Percentiles rank a stretch among this genome's conserved stretches.
Evolutionary conservation across 2,888 invertebrate species (phyloP).

Genomic region (Andrena bucephala): DNA sequence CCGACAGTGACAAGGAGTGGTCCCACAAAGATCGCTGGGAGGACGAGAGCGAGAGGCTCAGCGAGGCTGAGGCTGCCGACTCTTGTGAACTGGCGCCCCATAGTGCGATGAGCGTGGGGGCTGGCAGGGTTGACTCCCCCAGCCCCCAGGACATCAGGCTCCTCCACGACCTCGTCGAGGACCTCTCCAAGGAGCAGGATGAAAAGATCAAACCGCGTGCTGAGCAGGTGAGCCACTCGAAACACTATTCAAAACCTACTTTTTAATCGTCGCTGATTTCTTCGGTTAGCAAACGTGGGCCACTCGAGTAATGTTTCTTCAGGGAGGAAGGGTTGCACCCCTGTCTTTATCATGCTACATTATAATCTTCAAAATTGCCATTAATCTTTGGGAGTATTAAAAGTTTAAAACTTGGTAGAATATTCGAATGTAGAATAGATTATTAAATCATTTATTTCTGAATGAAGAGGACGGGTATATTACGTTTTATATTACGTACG

Average conservation of each 20-base stretch:
- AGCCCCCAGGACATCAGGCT: slow-evolving; percentile 84
- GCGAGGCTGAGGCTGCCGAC: slow-evolving; percentile 66
- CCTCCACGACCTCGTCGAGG: slow-evolving; percentile 83
- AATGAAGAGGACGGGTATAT: no score
- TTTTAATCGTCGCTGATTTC: neutral
- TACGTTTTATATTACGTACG: no score
- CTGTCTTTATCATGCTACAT: no score
- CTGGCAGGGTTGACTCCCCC: slow-evolving; percentile 82
- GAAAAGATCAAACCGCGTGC: slow-evolving; percentile 76
- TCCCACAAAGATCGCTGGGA: slow-evolving; percentile 71
- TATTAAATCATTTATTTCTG: no score
- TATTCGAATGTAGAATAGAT: no score
- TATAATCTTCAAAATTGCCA: no score
- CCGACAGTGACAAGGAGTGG: slow-evolving; percentile 77
- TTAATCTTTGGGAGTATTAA: no score
- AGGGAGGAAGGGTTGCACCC: no score
- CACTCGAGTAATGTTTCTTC: no score
- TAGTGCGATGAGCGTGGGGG: slow-evolving; percentile 82
- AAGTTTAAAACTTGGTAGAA: no score
- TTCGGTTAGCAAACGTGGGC: neutral
- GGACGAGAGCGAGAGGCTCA: slow-evolving; percentile 64
- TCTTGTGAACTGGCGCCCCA: slow-evolving; percentile 83
- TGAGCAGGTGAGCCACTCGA: slow-evolving; percentile 80
- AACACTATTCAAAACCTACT: neutral
- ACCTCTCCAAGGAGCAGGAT: slow-evolving; percentile 81